phyloP scores from a whole-genome alignment of 2,113 vertebrate genomes.

The Otocyon megalotis region DNA sequence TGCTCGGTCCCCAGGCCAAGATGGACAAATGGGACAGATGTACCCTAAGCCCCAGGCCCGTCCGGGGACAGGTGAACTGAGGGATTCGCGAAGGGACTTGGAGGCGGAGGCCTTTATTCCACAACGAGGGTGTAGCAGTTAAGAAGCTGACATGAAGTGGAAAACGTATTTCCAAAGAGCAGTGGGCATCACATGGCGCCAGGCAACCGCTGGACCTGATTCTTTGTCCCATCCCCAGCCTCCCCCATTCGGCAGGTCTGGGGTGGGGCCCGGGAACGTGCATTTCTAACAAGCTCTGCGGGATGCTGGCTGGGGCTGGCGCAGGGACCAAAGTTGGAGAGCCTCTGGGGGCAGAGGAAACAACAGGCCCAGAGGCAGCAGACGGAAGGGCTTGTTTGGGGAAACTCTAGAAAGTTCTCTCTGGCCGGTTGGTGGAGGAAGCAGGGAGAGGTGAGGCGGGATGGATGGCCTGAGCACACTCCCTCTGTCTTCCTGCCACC shows the following conservation, averaged over 20 bases:
- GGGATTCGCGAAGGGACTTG: background rate
- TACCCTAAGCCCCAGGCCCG: background rate
- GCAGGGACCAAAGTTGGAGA: background rate
- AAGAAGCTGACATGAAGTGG: background rate
- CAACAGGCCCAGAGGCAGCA: background rate
- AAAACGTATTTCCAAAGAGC: background rate
- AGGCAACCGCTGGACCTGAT: background rate
- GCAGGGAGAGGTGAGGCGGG: background rate
- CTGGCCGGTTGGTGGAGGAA: background rate
- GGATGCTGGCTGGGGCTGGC: background rate
- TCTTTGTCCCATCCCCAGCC: too few relatives aligned
- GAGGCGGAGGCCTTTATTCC: background rate
- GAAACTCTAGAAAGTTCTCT: background rate
- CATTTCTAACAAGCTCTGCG: background rate
- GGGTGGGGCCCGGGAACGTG: background rate
- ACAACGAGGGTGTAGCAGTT: background rate
- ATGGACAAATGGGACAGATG: background rate
- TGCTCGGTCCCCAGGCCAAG: background rate
- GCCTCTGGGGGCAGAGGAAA: background rate
- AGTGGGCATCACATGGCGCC: accelerated
- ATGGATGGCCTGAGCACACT: background rate
- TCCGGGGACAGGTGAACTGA: background rate
- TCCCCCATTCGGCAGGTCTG: background rate
- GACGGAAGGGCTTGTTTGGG: background rate
- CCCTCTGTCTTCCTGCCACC: background rate